Percentiles rank a stretch among this genome's conserved stretches.
phyloP scores from a whole-genome alignment of 2,113 vertebrate genomes.

The Periophthalmus modestus region DNA sequence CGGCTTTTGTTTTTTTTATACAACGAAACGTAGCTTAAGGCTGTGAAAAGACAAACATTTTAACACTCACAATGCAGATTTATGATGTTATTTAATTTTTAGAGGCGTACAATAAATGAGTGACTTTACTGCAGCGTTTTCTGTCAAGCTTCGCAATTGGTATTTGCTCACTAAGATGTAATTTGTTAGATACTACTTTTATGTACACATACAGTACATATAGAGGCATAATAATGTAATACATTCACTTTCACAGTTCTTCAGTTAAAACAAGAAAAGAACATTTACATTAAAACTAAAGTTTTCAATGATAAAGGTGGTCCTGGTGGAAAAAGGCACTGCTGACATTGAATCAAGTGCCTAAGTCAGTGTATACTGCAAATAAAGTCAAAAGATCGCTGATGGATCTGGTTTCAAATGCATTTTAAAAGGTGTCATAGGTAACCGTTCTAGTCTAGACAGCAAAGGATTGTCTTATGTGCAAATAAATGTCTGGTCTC shows the following conservation, averaged over 20 bases:
- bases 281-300: slow-evolving; percentile 13
- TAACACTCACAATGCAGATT: background rate
- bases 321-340: slow-evolving; percentile 23
- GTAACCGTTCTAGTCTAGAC: slow-evolving; percentile 24
- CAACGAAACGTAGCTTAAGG: background rate
- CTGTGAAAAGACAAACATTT: background rate
- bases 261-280: slow-evolving; percentile 26
- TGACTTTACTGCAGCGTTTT: slow-evolving; percentile 32
- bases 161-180: slow-evolving; percentile 17
- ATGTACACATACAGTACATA: slow-evolving; percentile 55
- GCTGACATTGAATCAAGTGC: slow-evolving; percentile 58
- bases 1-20: background rate
- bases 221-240: slow-evolving; percentile 56
- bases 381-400: slow-evolving; percentile 16
- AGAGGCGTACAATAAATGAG: slow-evolving; percentile 17
- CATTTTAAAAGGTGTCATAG: slow-evolving; percentile 24
- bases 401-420: slow-evolving; percentile 43
- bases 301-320: background rate
- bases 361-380: slow-evolving; percentile 64
- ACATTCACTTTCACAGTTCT: slow-evolving; percentile 74
- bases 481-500: slow-evolving; percentile 45
- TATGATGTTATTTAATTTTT: background rate
- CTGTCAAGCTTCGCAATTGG: slow-evolving; percentile 19
- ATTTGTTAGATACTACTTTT: slow-evolving; percentile 48
- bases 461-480: slow-evolving; percentile 64